Percentiles rank a stretch among this genome's conserved stretches.
phyloP scores from a whole-genome alignment of 1,140 invertebrate genomes.

The Vollenhovia emeryi region DNA sequence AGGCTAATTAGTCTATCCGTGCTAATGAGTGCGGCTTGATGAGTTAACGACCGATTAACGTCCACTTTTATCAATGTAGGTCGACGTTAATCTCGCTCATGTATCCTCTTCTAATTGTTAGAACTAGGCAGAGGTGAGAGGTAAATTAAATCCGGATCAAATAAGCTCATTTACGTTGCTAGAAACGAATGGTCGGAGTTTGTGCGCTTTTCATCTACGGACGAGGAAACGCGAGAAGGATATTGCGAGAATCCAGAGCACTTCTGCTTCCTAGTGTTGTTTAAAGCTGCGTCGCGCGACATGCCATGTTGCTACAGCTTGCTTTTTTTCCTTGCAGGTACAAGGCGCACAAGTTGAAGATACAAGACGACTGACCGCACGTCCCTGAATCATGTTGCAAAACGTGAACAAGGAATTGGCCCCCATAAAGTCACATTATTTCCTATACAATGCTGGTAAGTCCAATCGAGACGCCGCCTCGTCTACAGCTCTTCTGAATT shows the following conservation, averaged over 20 bases:
- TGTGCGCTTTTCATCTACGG: neutral
- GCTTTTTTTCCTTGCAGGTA: constrained; percentile 2
- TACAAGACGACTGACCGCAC: neutral
- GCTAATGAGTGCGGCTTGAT: neutral
- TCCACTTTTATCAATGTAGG: too few species aligned
- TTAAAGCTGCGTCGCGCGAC: neutral
- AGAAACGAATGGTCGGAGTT: too few species aligned
- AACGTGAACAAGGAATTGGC: constrained; percentile 90
- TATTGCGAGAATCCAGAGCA: neutral
- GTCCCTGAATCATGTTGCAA: constrained; percentile 77
- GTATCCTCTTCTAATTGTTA: too few species aligned
- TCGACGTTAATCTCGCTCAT: too few species aligned
- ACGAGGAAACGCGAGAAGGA: neutral
- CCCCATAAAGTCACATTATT: constrained; percentile 95
- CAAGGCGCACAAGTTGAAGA: neutral
- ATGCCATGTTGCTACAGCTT: neutral
- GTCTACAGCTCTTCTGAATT: neutral
- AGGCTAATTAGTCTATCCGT: neutral
- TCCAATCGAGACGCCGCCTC: constrained; percentile 54
- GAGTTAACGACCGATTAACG: neutral
- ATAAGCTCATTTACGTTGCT: too few species aligned
- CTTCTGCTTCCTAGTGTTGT: neutral
- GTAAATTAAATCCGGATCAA: too few species aligned
- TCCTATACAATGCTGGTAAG: constrained; percentile 95
- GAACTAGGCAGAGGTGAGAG: too few species aligned